Evolutionary conservation across 2,113 vertebrate genomes (phyloP), one percentile per base, ranked within the genome.

Genomic region (Aegypius monachus): DNA sequence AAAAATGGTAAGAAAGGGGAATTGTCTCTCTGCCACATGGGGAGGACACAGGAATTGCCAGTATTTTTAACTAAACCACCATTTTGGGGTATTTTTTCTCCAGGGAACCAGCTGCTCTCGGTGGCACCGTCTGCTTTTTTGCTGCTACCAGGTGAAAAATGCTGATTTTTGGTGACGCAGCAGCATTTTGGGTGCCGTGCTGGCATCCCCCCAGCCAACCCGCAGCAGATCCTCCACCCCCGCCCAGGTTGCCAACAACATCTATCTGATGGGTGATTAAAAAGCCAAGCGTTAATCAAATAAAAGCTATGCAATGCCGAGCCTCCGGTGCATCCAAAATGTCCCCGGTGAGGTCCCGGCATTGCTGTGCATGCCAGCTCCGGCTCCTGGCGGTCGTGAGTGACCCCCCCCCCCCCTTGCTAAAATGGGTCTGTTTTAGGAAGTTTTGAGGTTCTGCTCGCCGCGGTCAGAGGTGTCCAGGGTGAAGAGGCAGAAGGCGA

Each of bases 401-500:
- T 1, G 42, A 6, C 5, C 29, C 0, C 13, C 26, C 50, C 26
- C 50, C 50, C 7, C 18, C 9, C 22, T 16, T 11, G 3, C 2
- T 15, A 29, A 40, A 40, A 23, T 0, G 13, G 7, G 32, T 43
- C 73, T 2, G 0, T 34, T 45, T 58, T 31, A 47, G 42, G 58
- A 11, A 21, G 7, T 12, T 6, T 58, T 1, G 27, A 25, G 34
- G 23, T 79, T 25, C 90, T 19, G 16, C 21, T 42, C 3, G 27
- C 32, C 7, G 1, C 0, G 0, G 4, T 7, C 0, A 1, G 56
- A 15, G 53, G 1, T 7, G 9, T 20, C 40, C 71, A 96, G 71
- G 66, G 78, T 34, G 85, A 98, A 98, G 59, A 98, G 95, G 79
- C 92, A 74, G 89, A 98, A 98, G 59, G 73, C 1, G 73, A 98